A percentile compares a stretch with the other conserved stretches of the same genome.
Evolutionary conservation across 1,140 invertebrate species (phyloP).

Genomic region (Meloidogyne chitwoodi): DNA sequence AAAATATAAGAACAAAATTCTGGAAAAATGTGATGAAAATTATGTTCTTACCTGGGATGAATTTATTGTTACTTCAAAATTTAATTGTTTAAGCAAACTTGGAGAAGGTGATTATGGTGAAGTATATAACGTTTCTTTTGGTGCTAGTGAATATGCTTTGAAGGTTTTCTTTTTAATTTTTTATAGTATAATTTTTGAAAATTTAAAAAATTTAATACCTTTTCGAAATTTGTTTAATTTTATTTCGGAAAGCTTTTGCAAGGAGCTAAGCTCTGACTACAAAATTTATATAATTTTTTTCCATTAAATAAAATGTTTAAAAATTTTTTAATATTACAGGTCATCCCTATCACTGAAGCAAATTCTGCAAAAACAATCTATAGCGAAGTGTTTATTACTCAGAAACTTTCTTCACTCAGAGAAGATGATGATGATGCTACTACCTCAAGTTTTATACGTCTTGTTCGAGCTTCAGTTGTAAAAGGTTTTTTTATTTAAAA

Average conservation of each 20-base stretch:
- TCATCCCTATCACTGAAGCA: not conserved
- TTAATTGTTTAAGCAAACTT: not conserved
- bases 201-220: too few species aligned
- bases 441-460: conserved; percentile 1
- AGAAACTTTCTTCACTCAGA: conserved; percentile 4
- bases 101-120: conserved; percentile 12
- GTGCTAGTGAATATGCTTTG: not conserved
- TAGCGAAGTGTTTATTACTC: conserved; percentile 22
- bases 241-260: too few species aligned
- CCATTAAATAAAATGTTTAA: not conserved
- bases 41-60: not conserved
- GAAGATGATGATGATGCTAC: not conserved
- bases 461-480: conserved; percentile 2
- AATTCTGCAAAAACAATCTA: not conserved
- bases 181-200: not conserved
- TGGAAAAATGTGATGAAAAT: too few species aligned
- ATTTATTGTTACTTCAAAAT: not conserved
- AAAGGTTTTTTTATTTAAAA: conserved; percentile 10
- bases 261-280: too few species aligned
- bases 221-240: not conserved
- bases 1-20: too few species aligned
- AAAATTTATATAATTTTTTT: too few species aligned
- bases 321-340: not conserved
- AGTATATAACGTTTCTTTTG: not conserved
- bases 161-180: not conserved